phyloP scores from a whole-genome alignment of 2,797 vertebrate species.

The Halcyon leucocephala region DNA sequence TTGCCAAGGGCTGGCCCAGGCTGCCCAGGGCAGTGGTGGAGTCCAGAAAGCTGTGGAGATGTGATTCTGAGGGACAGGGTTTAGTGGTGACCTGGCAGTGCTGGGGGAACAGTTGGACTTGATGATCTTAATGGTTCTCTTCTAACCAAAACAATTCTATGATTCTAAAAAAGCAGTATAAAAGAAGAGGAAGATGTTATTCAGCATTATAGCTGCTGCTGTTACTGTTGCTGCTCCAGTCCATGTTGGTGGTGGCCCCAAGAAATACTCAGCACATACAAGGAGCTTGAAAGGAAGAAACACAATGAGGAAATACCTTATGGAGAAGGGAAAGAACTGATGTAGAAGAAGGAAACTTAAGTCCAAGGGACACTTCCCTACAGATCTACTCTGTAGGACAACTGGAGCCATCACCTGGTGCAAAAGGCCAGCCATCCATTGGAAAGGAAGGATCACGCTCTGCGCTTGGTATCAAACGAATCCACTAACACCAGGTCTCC shows the following conservation, averaged over 20 bases:
- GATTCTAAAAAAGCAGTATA: neutral
- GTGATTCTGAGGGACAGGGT: neutral
- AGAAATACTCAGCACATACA: neutral
- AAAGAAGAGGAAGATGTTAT: neutral
- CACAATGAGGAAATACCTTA: neutral
- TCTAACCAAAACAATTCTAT: neutral
- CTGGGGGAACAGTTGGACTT: neutral
- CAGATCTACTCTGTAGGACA: neutral
- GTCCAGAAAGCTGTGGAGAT: neutral
- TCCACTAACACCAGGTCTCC: neutral
- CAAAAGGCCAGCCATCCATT: neutral
- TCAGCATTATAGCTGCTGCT: neutral
- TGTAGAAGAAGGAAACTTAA: neutral
- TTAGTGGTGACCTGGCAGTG: neutral
- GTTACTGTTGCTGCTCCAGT: neutral
- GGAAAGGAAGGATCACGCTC: neutral
- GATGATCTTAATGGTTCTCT: neutral
- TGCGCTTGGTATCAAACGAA: neutral
- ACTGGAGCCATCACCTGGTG: neutral
- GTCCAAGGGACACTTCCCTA: neutral
- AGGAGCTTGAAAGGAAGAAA: neutral
- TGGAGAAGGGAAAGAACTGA: neutral
- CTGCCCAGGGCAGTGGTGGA: neutral
- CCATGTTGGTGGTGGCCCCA: neutral
- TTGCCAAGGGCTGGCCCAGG: neutral